These are phyloP conservation scores for Hydrotaea cyrtoneurina DNA, from an alignment of 2,888 invertebrate species.

Conservation along the genomic window DNA sequence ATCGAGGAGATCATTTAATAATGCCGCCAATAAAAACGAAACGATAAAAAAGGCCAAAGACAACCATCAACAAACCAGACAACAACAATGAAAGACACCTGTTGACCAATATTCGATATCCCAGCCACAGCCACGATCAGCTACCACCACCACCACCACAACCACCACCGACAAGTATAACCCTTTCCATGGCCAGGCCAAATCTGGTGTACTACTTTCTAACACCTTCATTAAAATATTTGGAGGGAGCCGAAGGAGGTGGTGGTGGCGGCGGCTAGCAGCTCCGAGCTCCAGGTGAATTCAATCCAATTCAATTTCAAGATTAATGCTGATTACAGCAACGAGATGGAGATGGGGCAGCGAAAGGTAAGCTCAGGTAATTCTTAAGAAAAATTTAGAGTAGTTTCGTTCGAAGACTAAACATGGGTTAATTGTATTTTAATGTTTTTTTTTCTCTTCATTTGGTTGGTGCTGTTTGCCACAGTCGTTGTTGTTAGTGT, in stretches of 20 bases:
- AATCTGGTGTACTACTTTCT: slow-evolving; percentile 45
- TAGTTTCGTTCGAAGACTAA: slow-evolving; percentile 56
- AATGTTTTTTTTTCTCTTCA: slow-evolving; percentile 59
- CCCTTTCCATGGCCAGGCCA: slow-evolving; percentile 22
- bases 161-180: background rate
- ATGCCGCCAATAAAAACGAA: slow-evolving; percentile 3
- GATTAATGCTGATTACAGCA: slow-evolving; percentile 56
- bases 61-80: background rate
- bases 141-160: background rate
- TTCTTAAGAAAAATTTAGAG: slow-evolving; percentile 63
- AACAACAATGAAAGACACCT: slow-evolving; percentile 44
- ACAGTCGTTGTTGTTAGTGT: background rate
- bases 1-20: slow-evolving; percentile 27
- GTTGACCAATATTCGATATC: slow-evolving; percentile 37
- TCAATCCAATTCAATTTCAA: slow-evolving; percentile 57
- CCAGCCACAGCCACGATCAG: background rate
- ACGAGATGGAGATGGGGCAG: slow-evolving; percentile 59
- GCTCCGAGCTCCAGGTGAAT: background rate
- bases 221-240: slow-evolving; percentile 56
- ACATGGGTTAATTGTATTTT: slow-evolving; percentile 65
- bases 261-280: too few species aligned
- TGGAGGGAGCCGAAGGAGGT: slow-evolving; percentile 6
- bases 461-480: background rate
- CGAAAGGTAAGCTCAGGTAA: slow-evolving; percentile 56
- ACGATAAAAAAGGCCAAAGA: slow-evolving; percentile 12